Base-by-base conservation (phyloP, 2,888 invertebrate species). In the Rotaria sp. region DNA sequence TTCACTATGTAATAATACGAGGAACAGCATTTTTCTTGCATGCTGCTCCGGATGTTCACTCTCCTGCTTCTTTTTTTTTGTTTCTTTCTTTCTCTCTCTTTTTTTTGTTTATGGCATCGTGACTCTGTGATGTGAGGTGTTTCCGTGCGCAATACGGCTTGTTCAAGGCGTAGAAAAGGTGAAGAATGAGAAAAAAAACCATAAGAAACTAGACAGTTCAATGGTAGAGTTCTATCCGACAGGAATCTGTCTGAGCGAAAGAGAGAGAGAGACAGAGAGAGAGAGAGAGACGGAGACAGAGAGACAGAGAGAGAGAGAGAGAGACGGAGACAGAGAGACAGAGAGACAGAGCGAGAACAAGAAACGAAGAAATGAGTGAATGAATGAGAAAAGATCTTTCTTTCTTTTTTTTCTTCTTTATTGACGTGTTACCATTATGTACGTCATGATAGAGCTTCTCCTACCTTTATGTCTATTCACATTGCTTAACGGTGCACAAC, bases 321-420 rank as follows among this genome's bases (percentile, higher is more conserved):
- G 35, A 35, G 67, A 67, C 24, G 24, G 5, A 52, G 5, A 35
- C 15, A n/a, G 57, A 57, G 41, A 41, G 8, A 41, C 3, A 52
- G 24, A 50, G 15, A 52, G 52, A 52, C 21, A 15, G 5, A 67
- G 21, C 3, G 67, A 67, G 67, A 67, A 67, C 18, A 38, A 67
- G 35, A 35, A 35, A 35, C 21, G 5, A 67, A 67, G 67, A 67
- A 67, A 38, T 67, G 35, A 67, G 35, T 67, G 35, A 67, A 67
- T 67, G 67, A 35, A 35, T 18, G 67, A 67, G 67, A 67, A 67
- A 67, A 35, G 30, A 67, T 67, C 67, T 67, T 67, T 67, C 67
- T 67, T 35, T 67, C 67, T 67, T 35, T 4, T 67, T 67, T 30
- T 35, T 67, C 35, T 67, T 67, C 18, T 18, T 67, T 67, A 67